Conservation (phyloP, 2,797 vertebrate genomes). For the Clamator glandarius region DNA sequence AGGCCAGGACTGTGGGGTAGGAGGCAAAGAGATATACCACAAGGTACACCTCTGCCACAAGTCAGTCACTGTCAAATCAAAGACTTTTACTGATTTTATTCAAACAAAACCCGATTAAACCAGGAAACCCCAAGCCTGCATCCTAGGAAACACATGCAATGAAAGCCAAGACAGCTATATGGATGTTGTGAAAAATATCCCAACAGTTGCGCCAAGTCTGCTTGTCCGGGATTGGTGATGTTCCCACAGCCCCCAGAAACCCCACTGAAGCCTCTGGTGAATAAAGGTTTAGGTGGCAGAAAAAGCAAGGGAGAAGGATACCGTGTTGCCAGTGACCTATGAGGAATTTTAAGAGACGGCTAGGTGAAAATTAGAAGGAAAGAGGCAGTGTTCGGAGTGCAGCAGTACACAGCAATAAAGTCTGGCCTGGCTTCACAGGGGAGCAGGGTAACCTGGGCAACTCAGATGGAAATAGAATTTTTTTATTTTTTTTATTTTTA, state of each 20-base stretch:
- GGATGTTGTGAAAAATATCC: rapidly evolving
- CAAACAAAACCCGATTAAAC: background rate
- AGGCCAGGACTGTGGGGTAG: rapidly evolving
- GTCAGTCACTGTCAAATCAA: background rate
- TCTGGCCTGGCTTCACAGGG: background rate
- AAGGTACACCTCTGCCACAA: background rate
- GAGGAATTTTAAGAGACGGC: background rate
- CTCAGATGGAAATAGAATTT: background rate
- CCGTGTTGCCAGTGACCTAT: background rate
- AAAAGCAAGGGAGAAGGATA: background rate
- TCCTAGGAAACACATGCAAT: background rate
- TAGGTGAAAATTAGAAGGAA: background rate
- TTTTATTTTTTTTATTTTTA: background rate
- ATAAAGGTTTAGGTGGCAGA: background rate
- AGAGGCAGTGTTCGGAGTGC: background rate
- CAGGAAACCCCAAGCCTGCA: background rate
- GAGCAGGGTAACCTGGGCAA: background rate
- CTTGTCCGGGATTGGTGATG: rapidly evolving
- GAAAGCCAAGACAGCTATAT: background rate
- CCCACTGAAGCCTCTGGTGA: background rate
- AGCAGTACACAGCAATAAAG: background rate
- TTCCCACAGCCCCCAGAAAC: background rate
- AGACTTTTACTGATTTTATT: background rate
- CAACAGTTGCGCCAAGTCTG: rapidly evolving
- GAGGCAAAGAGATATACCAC: background rate